phyloP scores from a whole-genome alignment of 2,888 invertebrate species.

The Pseudococcus jackbeardsleyi region DNA sequence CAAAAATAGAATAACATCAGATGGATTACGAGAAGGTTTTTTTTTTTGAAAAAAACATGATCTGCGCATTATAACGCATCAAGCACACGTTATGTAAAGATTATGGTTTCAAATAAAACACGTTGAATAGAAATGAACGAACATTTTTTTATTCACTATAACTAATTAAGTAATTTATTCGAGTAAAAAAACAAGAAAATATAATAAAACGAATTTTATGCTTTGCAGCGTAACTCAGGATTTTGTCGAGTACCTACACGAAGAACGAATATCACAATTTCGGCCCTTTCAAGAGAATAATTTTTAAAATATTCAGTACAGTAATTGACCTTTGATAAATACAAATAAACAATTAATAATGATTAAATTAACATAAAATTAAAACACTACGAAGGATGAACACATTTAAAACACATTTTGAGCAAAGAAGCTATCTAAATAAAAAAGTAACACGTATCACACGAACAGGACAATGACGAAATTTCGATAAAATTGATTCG shows the following conservation, averaged over 20 bases:
- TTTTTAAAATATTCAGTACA: neutral
- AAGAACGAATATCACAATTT: neutral
- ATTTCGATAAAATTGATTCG: too few species aligned
- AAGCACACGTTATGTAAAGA: too few species aligned
- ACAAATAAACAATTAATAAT: too few species aligned
- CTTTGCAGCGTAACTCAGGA: neutral
- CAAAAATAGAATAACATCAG: too few species aligned
- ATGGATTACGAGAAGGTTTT: too few species aligned
- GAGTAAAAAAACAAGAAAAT: neutral
- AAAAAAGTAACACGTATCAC: neutral
- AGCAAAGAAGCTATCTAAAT: neutral
- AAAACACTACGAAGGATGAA: neutral
- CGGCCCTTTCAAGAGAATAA: neutral
- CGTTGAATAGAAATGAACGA: neutral
- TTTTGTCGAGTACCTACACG: neutral
- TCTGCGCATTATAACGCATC: too few species aligned
- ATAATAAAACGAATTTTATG: neutral
- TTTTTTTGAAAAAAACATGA: too few species aligned
- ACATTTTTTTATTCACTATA: neutral
- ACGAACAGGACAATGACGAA: neutral
- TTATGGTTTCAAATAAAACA: too few species aligned
- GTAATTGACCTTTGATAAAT: neutral
- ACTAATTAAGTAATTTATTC: neutral
- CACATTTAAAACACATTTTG: neutral
- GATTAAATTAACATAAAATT: neutral